Conservation (phyloP, 2,888 invertebrate genomes). For the Sialis lutaria region DNA sequence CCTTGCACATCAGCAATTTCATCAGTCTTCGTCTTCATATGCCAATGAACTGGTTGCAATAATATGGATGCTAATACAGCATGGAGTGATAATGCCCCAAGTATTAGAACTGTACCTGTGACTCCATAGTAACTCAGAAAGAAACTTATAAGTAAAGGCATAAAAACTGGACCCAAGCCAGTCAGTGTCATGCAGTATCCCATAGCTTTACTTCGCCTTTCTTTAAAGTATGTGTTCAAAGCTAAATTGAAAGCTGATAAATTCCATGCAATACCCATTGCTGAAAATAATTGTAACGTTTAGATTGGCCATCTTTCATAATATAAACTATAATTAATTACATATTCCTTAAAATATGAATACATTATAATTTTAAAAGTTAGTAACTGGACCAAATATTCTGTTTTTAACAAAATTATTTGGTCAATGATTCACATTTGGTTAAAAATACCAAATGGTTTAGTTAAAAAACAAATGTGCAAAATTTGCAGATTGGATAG, state of each 20-base stretch:
- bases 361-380: too few relatives aligned
- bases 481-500: too few relatives aligned
- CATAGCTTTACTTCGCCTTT: slow-evolving; percentile 40
- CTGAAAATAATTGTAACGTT: slow-evolving; percentile 25
- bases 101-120: slow-evolving; percentile 41
- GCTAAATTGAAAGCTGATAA: slow-evolving; percentile 44
- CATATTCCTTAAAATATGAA: too few relatives aligned
- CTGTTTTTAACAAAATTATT: too few relatives aligned
- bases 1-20: slow-evolving; percentile 5
- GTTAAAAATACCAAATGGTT: too few relatives aligned
- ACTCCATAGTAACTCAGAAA: slow-evolving; percentile 36
- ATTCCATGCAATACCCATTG: slow-evolving; percentile 39
- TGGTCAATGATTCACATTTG: too few relatives aligned
- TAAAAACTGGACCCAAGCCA: slow-evolving; percentile 45
- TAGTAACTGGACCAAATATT: too few relatives aligned
- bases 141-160: slow-evolving; percentile 40
- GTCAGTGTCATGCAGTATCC: slow-evolving; percentile 45
- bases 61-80: slow-evolving; percentile 38
- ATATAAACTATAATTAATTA: too few relatives aligned
- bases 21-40: slow-evolving; percentile 24
- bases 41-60: slow-evolving; percentile 51
- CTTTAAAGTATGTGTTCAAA: slow-evolving; percentile 44
- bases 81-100: slow-evolving; percentile 42
- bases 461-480: too few relatives aligned
- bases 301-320: too few relatives aligned